Evolutionary conservation across 2,113 vertebrate genomes (phyloP), one percentile per base, ranked within the genome.

Genomic region (Perca schrenkii): DNA sequence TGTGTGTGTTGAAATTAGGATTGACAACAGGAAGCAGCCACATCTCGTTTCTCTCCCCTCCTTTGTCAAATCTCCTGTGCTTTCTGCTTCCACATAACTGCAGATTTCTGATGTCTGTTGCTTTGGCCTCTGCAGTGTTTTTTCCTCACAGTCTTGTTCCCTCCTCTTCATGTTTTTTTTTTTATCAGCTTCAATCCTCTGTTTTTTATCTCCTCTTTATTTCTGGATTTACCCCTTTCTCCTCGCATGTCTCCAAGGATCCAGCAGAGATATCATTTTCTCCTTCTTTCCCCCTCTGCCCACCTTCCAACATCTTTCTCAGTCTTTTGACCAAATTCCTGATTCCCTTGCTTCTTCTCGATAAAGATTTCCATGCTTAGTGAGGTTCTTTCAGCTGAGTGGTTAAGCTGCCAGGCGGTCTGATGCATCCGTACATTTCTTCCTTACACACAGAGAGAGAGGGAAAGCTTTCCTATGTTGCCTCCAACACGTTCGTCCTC

Each of bases 21-120:
- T 53, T 78, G 87, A 88, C 84, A 87, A 87, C 79, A 84, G 84
- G 84, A 90, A 88, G 79, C 68, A 62, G 80, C 73, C 80, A 67
- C 74, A 52, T 86, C 79, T 70, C 63, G 54, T 86, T 67, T 76
- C 77, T 46, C 58, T 74, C 57, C 40, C 22, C 64, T 75, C 43
- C 47, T 75, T 71, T 61, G 47, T 77, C 77, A 79, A 80, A 81
- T 52, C 85, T 77, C 65, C 75, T 11, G 62, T 77, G 67, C 72
- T 61, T 81, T 77, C 80, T 65, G 67, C 77, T 86, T 87, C 80
- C 82, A 86, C 83, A 82, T 65, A 76, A 80, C 84, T 88, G 79
- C 83, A 82, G 68, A 78, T 83, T 79, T 77, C 62, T 66, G 61
- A 75, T 60, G 66, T 85, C 66, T 83, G 63, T 71, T 69, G 28